Evolutionary conservation across 2,888 invertebrate genomes (phyloP), one percentile per base, ranked within the genome.

Genomic region (Macrophya alboannulata): DNA sequence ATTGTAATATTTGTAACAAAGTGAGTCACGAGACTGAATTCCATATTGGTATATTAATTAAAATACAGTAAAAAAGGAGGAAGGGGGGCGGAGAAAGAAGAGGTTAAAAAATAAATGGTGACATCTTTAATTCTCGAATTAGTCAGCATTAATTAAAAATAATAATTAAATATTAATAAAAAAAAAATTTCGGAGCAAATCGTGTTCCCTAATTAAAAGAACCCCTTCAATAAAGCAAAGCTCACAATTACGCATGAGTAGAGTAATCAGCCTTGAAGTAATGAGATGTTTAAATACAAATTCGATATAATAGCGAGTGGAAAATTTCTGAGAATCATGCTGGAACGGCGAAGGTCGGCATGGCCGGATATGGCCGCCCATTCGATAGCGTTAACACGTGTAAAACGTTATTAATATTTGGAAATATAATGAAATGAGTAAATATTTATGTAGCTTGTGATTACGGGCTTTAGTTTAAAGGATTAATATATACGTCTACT

Each of bases 271-370:
- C 43, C 72, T 45, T 43, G 71, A 12, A n/a, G 45, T 74, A 17
- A 21, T 15, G 43, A 21, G 81, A 81, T 81, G 62, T 40, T 51
- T 43, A 43, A 81, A 37, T 62, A 25, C 15, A 21, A 40, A 43
- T 9, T 15, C 62, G 65, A 68, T 83, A 8, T 10, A 15, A 83
- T 12, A 65, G 62, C 68, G 83, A 65, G 55, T 83, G 83, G 83
- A 83, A 83, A 83, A 71, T 83, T 83, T 62, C 62, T 25, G 31
- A 65, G 83, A 48, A 83, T 83, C 71, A 83, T 48, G 83, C 83
- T 37, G 31, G 21, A 83, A 51, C 83, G 83, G 51, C n/a, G 68
- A 83, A 83, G 83, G 68, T 83, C 83, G 68, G 83, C 83, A 81
- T 59, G 81, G 68, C 71, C 83, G 71, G 83, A 68, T 83, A 68